Evolutionary conservation across 2,888 invertebrate species (phyloP).

Genomic region (Dasysyrphus tricinctus): DNA sequence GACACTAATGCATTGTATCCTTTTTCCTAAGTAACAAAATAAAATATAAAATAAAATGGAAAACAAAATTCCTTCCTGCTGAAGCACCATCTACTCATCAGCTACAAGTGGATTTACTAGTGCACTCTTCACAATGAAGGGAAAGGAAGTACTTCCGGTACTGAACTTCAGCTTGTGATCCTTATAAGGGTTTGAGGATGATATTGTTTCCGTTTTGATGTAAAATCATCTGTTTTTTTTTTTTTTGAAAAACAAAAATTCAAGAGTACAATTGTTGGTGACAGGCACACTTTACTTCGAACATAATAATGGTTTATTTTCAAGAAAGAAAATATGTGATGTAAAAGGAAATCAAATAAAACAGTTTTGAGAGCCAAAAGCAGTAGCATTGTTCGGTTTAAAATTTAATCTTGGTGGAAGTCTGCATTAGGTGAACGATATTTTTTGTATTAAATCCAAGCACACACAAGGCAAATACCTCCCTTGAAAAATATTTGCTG

Average conservation of each 20-base stretch:
- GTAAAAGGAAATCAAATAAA: not conserved
- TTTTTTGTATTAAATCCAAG: not conserved
- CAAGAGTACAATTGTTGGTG: conserved; percentile 5
- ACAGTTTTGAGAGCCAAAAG: not conserved
- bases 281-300: not conserved
- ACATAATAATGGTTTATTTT: not conserved
- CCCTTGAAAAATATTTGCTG: not conserved
- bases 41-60: conserved; percentile 2
- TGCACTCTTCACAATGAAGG: not conserved
- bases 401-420: not conserved
- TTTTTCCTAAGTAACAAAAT: conserved; percentile 9
- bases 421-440: not conserved
- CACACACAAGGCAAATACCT: not conserved
- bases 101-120: conserved; percentile 4
- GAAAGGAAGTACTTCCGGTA: conserved; percentile 15
- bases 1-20: conserved; percentile 55
- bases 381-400: not conserved
- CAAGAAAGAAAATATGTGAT: not conserved
- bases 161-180: conserved; percentile 22
- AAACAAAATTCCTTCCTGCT: conserved; percentile 15
- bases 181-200: not conserved
- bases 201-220: conserved; percentile 12
- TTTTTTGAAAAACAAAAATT: not conserved
- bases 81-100: not conserved
- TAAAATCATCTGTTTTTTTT: not conserved